Percentiles rank a stretch among this genome's conserved stretches.
These are phyloP conservation scores for Scolopax rusticola DNA, from an alignment of 2,797 vertebrate genomes.

Conservation along the genomic window DNA sequence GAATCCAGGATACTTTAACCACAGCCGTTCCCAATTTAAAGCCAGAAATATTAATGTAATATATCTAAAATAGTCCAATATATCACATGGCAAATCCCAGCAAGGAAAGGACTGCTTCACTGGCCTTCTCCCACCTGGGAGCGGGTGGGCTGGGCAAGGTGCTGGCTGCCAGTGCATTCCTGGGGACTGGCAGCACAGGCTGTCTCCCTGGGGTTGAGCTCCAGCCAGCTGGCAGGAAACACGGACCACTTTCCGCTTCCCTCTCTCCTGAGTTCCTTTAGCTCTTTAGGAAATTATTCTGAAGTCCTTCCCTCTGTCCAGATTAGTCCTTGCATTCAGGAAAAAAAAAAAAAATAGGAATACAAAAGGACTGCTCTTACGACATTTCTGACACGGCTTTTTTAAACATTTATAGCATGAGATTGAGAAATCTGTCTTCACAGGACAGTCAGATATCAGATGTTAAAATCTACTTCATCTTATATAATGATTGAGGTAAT, in stretches of 20 bases:
- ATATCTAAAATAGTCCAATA: not conserved
- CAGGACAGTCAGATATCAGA: not conserved
- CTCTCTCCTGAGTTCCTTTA: not conserved
- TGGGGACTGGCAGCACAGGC: not conserved
- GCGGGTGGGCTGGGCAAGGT: not conserved
- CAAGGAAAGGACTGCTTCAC: not conserved
- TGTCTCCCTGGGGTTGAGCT: not conserved
- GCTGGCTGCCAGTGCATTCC: not conserved
- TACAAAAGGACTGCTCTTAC: not conserved
- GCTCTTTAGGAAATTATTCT: constrained; percentile 46
- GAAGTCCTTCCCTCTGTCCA: not conserved
- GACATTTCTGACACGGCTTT: constrained; percentile 4
- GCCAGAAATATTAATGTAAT: constrained; percentile 47
- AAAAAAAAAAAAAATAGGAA: not conserved
- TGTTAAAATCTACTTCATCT: not conserved
- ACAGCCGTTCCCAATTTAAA: constrained; percentile 21
- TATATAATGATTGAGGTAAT: not conserved
- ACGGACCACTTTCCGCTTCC: not conserved
- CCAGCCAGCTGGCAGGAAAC: not conserved
- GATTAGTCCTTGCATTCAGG: not conserved
- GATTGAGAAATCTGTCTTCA: not conserved
- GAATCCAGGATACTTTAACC: constrained; percentile 23
- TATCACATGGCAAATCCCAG: not conserved
- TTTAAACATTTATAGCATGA: not conserved
- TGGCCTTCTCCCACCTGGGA: not conserved